Evolutionary conservation across 2,113 vertebrate species (phyloP).

Genomic region (Eonycteris spelaea): DNA sequence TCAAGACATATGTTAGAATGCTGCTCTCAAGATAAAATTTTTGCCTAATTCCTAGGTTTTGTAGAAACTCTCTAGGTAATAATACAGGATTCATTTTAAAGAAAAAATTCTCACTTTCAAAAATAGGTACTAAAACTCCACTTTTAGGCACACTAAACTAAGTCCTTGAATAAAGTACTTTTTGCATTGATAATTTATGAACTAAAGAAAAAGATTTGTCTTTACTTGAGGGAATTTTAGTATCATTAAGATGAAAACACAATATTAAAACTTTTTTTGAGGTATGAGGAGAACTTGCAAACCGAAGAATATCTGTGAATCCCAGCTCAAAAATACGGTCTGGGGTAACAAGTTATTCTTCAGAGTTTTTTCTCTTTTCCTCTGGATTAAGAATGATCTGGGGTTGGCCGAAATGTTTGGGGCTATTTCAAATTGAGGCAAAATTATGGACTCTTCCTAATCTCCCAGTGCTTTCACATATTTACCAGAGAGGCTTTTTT

Average conservation of each 20-base stretch:
- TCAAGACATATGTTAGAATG: background rate
- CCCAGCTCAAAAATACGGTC: background rate
- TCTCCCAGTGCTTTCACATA: background rate
- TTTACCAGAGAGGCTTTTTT: background rate
- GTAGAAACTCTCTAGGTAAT: background rate
- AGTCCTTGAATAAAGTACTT: background rate
- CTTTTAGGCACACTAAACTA: background rate
- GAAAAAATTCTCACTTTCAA: background rate
- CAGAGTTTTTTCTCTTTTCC: background rate
- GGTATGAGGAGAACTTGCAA: background rate
- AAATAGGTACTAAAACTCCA: background rate
- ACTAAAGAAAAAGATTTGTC: background rate
- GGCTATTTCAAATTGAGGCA: background rate
- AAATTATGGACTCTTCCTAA: background rate
- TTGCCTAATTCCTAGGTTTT: background rate
- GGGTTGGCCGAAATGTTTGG: background rate
- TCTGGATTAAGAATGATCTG: constrained; percentile 8
- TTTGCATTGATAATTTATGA: background rate
- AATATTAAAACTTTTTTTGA: background rate
- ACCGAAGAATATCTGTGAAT: background rate
- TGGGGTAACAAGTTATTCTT: background rate
- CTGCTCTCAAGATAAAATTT: background rate
- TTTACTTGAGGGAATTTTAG: background rate
- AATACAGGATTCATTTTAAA: background rate
- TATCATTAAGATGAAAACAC: constrained; percentile 20